Percentiles rank a stretch among this genome's conserved stretches.
Evolutionary conservation across 1,140 invertebrate genomes (phyloP).

Genomic region (Triops cancriformis): DNA sequence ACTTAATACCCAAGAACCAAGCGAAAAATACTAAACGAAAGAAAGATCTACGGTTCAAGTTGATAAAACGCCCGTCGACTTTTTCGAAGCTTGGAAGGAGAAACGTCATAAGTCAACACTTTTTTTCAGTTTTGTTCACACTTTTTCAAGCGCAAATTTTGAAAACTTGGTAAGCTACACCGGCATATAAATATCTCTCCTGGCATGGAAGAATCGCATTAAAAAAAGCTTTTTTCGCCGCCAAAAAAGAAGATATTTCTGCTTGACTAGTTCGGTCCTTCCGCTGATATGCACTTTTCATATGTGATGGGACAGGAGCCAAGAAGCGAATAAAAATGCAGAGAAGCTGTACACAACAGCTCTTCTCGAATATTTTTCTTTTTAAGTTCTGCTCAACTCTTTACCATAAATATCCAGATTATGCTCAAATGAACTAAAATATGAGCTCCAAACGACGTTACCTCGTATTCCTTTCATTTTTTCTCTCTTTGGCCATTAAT

Average conservation of each 20-base stretch:
- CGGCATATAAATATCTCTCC: not conserved
- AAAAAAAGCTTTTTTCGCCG: not conserved
- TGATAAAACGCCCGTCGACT: not conserved
- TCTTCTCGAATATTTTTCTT: not conserved
- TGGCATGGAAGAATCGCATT: not conserved
- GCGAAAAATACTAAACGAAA: not conserved
- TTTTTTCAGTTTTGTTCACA: not conserved
- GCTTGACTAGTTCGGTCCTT: constrained; percentile 12
- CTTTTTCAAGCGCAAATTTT: not conserved
- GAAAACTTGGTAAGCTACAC: not conserved
- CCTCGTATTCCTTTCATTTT: not conserved
- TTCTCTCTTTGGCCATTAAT: not conserved
- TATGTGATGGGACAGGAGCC: constrained; percentile 1
- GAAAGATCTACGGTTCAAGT: not conserved
- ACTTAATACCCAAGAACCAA: not conserved
- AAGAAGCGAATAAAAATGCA: not conserved
- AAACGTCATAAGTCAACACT: not conserved
- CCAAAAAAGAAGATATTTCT: not conserved
- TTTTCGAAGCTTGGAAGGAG: not conserved
- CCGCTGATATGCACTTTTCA: constrained; percentile 2
- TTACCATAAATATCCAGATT: not conserved
- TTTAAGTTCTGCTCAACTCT: not conserved
- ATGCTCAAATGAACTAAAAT: not conserved
- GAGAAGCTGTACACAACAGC: constrained; percentile 1
- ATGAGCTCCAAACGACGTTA: not conserved